Evolutionary conservation across 2,113 vertebrate species (phyloP), one percentile per base, ranked within the genome.

Genomic region (Scortum barcoo): DNA sequence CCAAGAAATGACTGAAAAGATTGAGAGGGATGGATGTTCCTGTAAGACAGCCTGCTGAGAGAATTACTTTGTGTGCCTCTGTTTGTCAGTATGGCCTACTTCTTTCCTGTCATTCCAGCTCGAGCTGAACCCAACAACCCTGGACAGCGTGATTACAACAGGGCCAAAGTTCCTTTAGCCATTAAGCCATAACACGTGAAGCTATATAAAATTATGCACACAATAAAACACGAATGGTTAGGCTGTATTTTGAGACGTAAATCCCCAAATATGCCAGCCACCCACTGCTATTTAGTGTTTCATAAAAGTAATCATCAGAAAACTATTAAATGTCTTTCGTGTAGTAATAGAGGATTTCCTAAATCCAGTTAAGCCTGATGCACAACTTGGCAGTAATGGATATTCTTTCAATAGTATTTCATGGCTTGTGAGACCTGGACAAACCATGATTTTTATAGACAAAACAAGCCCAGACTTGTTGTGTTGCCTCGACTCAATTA

Each of bases 391-490:
- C 69, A 86, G 19, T 36, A 36, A 44, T 20, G 68, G 19, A 48
- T 33, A 76, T 16, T 26, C 53, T 86, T 86, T 76, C 42, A 80
- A 28, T 61, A 24, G 38, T 46, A 61, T 50, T 67, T 65, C 16
- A 70, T 62, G 54, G 63, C 38, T 80, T 81, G 36, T 66, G 70
- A 78, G 62, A 86, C 80, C 69, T 78, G 78, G 56, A 78, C 60
- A 76, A 82, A 78, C 63, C 13, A 50, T 66, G 28, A 46, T 72
- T 89, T 78, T 78, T 66, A 87, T 69, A 68, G 77, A 73, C 73
- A 58, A 85, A 91, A 93, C 93, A 92, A 78, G 88, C 70, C 84
- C 48, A 30, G 89, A 70, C 89, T 83, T 92, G 89, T 88, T 88
- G 76, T 24, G 78, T 78, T 75, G 60, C 62, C 69, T 58, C 44